Conservation (phyloP, 2,113 vertebrate species). For the Heterotilapia buettikoferi region DNA sequence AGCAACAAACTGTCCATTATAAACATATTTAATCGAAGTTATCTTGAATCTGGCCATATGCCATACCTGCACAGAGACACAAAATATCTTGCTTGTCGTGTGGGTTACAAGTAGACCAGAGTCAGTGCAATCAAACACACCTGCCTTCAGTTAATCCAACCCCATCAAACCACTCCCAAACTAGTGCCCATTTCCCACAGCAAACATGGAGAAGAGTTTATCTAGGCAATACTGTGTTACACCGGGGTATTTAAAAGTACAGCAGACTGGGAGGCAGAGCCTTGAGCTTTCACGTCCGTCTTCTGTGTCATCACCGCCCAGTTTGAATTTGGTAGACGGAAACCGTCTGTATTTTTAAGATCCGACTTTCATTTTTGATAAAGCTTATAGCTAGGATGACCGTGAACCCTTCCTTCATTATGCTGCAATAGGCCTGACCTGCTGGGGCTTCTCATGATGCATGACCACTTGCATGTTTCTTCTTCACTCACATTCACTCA, state of each 20-base stretch:
- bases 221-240: not conserved
- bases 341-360: not conserved
- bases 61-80: not conserved
- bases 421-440: not conserved
- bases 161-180: not conserved
- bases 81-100: not conserved
- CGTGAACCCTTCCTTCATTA: not conserved
- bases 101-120: not conserved
- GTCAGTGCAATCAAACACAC: not conserved
- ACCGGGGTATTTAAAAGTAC: not conserved
- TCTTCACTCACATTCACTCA: not conserved
- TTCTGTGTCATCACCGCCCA: not conserved
- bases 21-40: not conserved
- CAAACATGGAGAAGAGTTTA: not conserved
- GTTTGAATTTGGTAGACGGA: not conserved
- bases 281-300: not conserved
- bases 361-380: not conserved
- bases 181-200: not conserved
- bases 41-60: not conserved
- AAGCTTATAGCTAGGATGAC: not conserved
- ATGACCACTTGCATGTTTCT: not conserved
- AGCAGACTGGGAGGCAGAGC: not conserved
- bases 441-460: not conserved
- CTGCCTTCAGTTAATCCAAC: not conserved
- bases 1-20: not conserved